phyloP scores from a whole-genome alignment of 2,888 invertebrate genomes.

The Gymnosoma rotundatum region DNA sequence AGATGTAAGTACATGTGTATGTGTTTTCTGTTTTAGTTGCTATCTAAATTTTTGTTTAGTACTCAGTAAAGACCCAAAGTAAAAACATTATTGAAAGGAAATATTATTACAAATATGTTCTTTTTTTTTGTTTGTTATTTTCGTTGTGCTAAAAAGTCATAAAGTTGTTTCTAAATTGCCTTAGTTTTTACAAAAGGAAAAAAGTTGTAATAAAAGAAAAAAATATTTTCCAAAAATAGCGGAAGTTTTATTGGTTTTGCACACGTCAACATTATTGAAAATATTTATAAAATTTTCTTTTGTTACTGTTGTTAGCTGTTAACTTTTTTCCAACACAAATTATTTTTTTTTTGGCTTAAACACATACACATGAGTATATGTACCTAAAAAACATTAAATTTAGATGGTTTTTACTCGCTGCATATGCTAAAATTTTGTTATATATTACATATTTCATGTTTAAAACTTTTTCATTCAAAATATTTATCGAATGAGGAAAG shows the following conservation, averaged over 20 bases:
- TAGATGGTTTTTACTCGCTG: background rate
- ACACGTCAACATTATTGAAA: slow-evolving; percentile 78
- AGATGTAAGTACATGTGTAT: background rate
- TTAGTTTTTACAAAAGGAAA: slow-evolving; percentile 28
- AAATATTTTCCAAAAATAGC: slow-evolving; percentile 71
- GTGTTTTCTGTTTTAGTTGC: slow-evolving; percentile 20
- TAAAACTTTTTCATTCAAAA: slow-evolving; percentile 6
- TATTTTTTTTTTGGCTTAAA: background rate
- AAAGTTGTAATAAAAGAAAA: background rate
- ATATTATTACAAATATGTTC: slow-evolving; percentile 55
- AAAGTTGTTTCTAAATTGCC: slow-evolving; percentile 63
- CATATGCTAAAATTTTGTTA: slow-evolving; percentile 49
- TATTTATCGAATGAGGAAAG: background rate
- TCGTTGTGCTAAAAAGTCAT: slow-evolving; percentile 44
- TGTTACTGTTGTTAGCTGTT: slow-evolving; percentile 23
- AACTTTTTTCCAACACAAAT: background rate
- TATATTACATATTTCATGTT: slow-evolving; percentile 45
- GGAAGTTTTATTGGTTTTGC: slow-evolving; percentile 80
- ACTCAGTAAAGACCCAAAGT: background rate
- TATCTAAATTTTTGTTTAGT: slow-evolving; percentile 33
- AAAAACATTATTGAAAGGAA: slow-evolving; percentile 57
- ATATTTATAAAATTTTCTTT: slow-evolving; percentile 51
- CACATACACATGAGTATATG: background rate
- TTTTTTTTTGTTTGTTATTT: background rate
- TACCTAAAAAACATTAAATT: background rate